A percentile compares a stretch with the other conserved stretches of the same genome.
phyloP scores from a whole-genome alignment of 2,888 invertebrate genomes.

The Phymatocera aterrima region DNA sequence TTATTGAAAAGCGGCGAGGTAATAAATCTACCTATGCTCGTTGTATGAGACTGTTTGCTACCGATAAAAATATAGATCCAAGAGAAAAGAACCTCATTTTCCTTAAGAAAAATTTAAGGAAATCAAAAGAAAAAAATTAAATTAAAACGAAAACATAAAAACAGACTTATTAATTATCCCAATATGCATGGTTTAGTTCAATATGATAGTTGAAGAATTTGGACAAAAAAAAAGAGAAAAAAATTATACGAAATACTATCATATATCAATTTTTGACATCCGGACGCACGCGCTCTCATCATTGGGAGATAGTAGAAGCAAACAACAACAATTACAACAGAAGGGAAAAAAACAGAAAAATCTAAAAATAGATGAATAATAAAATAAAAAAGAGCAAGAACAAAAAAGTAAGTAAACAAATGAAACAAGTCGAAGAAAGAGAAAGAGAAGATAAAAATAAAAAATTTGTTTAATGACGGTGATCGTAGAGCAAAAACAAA shows the following conservation, averaged over 20 bases:
- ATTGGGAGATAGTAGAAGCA: conserved; percentile 71
- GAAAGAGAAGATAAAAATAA: no score
- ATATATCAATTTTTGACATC: conserved; percentile 67
- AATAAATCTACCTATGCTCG: conserved; percentile 72
- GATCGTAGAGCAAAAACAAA: conserved; percentile 67
- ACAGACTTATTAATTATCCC: conserved; percentile 72
- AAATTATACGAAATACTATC: conserved; percentile 60
- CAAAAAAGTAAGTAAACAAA: conserved; percentile 58
- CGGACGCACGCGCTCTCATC: conserved; percentile 72
- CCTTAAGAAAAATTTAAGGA: conserved; percentile 55
- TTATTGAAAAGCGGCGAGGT: conserved; percentile 70
- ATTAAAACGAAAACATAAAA: no score
- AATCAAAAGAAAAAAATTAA: conserved; percentile 60
- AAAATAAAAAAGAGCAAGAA: conserved; percentile 19
- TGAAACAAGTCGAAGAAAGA: conserved; percentile 68
- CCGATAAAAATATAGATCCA: conserved; percentile 70
- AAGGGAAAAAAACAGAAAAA: not conserved
- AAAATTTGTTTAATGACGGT: conserved; percentile 64
- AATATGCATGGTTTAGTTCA: conserved; percentile 74
- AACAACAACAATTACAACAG: conserved; percentile 32
- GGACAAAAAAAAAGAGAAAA: conserved; percentile 40
- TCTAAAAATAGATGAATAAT: not conserved
- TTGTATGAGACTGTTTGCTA: conserved; percentile 73
- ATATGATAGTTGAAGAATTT: no score
- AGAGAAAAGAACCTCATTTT: conserved; percentile 65